Evolutionary conservation across 2,797 vertebrate species (phyloP).

Genomic region (Sebastes melanostomus): DNA sequence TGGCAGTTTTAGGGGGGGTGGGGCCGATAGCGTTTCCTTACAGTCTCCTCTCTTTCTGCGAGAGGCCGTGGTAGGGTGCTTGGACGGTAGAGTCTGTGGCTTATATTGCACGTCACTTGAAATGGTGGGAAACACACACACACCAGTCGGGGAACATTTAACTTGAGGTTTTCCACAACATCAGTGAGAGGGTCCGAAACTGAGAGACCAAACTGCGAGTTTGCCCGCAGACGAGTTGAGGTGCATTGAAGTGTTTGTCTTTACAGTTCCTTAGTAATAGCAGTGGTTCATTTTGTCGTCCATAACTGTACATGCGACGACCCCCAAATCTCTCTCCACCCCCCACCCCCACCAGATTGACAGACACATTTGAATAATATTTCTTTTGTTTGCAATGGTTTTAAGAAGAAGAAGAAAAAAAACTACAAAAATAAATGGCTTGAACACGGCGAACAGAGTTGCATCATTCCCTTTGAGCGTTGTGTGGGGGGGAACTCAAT

Average conservation of each 20-base stretch:
- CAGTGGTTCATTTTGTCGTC: constrained; percentile 77
- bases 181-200: constrained; percentile 64
- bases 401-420: constrained; percentile 44
- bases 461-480: constrained; percentile 80
- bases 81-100: constrained; percentile 84
- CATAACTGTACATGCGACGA: constrained; percentile 51
- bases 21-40: constrained; percentile 56
- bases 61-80: constrained; percentile 47
- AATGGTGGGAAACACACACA: constrained; percentile 50
- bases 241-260: constrained; percentile 69
- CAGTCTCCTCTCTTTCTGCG: constrained; percentile 45
- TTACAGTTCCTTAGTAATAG: constrained; percentile 75
- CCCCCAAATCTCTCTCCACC: neutral
- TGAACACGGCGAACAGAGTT: constrained; percentile 77
- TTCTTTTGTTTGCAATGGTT: constrained; percentile 73
- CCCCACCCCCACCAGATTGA: constrained; percentile 47
- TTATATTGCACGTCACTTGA: constrained; percentile 84
- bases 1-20: constrained; percentile 57
- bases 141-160: constrained; percentile 37
- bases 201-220: constrained; percentile 69
- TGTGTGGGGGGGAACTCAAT: constrained; percentile 56
- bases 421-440: constrained; percentile 79
- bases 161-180: constrained; percentile 67
- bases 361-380: constrained; percentile 66
- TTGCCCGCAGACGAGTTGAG: constrained; percentile 60